Evolutionary conservation across 53 echinoderm and acorn worm genomes (phyloP).

Genomic region (Crossaster papposus): DNA sequence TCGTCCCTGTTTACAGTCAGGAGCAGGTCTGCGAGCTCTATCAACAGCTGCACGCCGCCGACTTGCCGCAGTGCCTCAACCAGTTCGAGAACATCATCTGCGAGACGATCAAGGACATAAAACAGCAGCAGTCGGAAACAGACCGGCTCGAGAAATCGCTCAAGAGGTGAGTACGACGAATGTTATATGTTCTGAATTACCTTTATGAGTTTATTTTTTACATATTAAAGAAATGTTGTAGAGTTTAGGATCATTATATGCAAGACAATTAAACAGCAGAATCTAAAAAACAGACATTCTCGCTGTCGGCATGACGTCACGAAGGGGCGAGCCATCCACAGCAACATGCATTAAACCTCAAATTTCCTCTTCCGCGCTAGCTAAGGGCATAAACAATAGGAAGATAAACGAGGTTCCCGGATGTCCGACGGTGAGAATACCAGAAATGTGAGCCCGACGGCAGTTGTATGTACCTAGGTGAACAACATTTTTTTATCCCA

Average conservation of each 20-base stretch:
- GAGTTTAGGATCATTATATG: too few species aligned
- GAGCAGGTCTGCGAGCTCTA: constrained; percentile 96
- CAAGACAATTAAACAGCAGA: constrained; percentile 72
- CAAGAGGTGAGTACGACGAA: constrained; percentile 71
- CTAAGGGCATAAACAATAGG: too few species aligned
- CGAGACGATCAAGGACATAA: constrained; percentile 94
- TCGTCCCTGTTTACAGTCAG: constrained; percentile 84
- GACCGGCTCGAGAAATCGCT: constrained; percentile 89
- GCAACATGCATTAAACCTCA: too few species aligned
- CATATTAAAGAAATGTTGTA: neutral
- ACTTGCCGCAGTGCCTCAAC: constrained; percentile 77
- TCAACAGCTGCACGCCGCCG: constrained; percentile 90
- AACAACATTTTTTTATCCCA: neutral
- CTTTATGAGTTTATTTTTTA: too few species aligned
- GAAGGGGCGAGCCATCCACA: too few species aligned
- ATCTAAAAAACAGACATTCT: constrained; percentile 80
- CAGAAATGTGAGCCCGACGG: constrained; percentile 68
- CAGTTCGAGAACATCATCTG: constrained; percentile 87
- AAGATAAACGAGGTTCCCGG: too few species aligned
- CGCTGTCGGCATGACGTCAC: too few species aligned
- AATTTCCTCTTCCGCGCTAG: too few species aligned
- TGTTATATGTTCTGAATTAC: neutral
- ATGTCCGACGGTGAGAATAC: constrained; percentile 79
- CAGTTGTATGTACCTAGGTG: too few species aligned
- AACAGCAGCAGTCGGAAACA: constrained; percentile 85